Percentiles rank a stretch among this genome's conserved stretches.
Conservation (phyloP, 2,888 invertebrate species). For the Ametastegia equiseti region DNA sequence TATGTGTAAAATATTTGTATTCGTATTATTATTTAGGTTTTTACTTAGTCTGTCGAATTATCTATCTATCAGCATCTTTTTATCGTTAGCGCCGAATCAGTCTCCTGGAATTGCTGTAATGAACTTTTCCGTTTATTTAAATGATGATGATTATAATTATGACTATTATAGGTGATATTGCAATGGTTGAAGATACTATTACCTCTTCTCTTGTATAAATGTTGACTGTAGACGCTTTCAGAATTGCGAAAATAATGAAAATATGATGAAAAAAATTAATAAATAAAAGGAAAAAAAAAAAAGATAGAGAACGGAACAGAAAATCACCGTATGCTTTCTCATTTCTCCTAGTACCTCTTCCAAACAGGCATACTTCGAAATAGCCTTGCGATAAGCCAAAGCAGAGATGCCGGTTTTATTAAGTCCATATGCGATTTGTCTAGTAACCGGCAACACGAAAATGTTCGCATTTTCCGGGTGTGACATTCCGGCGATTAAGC, state of each 20-base stretch:
- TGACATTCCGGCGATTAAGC: no score
- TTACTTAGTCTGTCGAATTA: conserved; percentile 58
- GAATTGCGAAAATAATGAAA: conserved; percentile 1
- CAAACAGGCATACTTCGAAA: no score
- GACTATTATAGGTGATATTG: conserved; percentile 17
- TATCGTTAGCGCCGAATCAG: background rate
- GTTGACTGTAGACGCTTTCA: conserved; percentile 41
- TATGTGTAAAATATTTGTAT: conserved; percentile 69
- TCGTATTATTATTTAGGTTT: conserved; percentile 64
- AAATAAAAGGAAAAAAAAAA: conserved; percentile 3
- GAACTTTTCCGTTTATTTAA: no score
- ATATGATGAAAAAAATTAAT: background rate
- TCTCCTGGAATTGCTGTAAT: conserved; percentile 13
- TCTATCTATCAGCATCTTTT: conserved; percentile 11
- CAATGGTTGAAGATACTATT: conserved; percentile 34
- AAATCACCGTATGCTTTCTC: no score
- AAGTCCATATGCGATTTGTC: no score
- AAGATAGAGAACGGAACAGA: conserved; percentile 1
- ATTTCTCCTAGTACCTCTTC: no score
- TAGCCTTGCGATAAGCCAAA: no score
- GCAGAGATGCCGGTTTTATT: no score
- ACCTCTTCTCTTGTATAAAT: conserved; percentile 25
- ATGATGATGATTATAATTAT: background rate
- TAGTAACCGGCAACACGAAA: no score
- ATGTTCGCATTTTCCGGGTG: no score